A percentile compares a stretch with the other conserved stretches of the same genome.
These are phyloP conservation scores for Brachionus manjavacas DNA, from an alignment of 1,140 invertebrate species.

Conservation along the genomic window DNA sequence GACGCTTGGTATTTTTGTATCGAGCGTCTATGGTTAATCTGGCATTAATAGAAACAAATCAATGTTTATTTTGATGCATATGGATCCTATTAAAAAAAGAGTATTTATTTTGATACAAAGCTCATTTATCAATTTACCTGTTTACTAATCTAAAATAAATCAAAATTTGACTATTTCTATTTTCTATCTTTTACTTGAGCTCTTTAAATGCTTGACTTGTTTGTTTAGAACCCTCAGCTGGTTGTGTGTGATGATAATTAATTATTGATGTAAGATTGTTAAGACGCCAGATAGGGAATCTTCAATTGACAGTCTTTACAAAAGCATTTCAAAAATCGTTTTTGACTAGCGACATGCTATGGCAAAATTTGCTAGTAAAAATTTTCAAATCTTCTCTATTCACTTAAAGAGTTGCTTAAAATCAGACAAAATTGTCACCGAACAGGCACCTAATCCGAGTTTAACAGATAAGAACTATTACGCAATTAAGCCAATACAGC, in stretches of 20 bases:
- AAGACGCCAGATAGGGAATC: neutral
- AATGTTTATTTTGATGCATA: neutral
- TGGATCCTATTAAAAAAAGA: conserved; percentile 25
- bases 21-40: conserved; percentile 19
- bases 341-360: neutral
- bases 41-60: conserved; percentile 6
- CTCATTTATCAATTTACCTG: conserved; percentile 34
- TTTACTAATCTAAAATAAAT: conserved; percentile 9
- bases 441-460: neutral
- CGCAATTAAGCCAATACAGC: neutral
- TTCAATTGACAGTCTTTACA: neutral
- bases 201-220: conserved; percentile 20
- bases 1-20: neutral
- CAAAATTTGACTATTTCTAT: neutral
- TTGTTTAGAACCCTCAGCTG: neutral
- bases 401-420: neutral
- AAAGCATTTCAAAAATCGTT: neutral
- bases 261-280: conserved; percentile 24
- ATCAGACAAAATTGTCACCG: neutral
- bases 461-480: neutral
- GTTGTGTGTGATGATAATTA: neutral
- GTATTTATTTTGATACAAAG: neutral
- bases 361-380: neutral
- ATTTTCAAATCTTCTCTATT: neutral
- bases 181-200: neutral